Conservation (phyloP, 2,888 invertebrate species). For the Oscheius sp. region DNA sequence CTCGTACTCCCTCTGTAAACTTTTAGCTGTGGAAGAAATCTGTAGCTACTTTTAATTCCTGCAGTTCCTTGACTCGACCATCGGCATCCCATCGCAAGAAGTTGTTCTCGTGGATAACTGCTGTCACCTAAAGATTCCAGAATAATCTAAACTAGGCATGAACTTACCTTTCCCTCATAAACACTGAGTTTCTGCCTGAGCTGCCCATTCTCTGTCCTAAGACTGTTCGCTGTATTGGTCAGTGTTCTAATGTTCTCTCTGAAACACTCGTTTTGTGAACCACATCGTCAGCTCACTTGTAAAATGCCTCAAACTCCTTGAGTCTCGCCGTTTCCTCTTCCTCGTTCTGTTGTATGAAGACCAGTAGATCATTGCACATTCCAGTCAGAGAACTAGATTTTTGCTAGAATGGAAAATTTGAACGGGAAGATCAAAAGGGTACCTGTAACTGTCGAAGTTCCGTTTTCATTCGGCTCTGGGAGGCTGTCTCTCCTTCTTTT, state of each 20-base stretch:
- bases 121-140: constrained; percentile 2
- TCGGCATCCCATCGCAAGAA: constrained; percentile 30
- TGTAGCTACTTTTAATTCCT: constrained; percentile 17
- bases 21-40: background rate
- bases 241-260: constrained; percentile 29
- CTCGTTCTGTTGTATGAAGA: constrained; percentile 24
- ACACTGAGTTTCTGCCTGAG: constrained; percentile 28
- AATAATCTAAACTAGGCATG: background rate
- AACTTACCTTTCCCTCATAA: background rate
- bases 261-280: background rate
- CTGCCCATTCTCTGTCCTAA: constrained; percentile 25
- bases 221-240: background rate
- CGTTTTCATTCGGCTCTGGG: constrained; percentile 12
- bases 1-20: constrained; percentile 18
- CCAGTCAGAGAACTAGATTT: constrained; percentile 22
- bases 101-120: constrained; percentile 29
- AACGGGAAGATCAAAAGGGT: background rate
- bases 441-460: constrained; percentile 31
- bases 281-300: constrained; percentile 13
- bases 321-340: constrained; percentile 18
- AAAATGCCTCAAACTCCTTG: constrained; percentile 23
- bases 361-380: constrained; percentile 28
- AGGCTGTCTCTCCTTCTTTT: constrained; percentile 19
- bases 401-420: constrained; percentile 1
- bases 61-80: constrained; percentile 5